Evolutionary conservation across 2,888 invertebrate species (phyloP).

Genomic region (Minunthozetes semirufus): DNA sequence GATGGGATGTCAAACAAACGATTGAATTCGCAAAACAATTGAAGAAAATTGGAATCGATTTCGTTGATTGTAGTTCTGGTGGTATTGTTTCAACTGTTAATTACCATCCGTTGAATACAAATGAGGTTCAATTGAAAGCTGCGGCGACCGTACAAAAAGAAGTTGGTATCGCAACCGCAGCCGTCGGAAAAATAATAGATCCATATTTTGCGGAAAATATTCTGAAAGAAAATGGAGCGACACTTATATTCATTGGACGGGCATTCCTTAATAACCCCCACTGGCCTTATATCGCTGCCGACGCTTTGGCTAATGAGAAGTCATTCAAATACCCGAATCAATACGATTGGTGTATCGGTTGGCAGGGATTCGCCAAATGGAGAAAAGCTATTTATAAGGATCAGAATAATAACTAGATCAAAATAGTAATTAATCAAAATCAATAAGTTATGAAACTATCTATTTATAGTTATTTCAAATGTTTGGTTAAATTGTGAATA

Average conservation of each 20-base stretch:
- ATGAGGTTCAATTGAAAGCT: background rate
- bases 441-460: too few species aligned
- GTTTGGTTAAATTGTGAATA: too few species aligned
- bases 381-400: background rate
- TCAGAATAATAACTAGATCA: too few species aligned
- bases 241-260: conserved; percentile 18
- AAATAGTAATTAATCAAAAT: too few species aligned
- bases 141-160: conserved; percentile 13
- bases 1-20: conserved; percentile 22
- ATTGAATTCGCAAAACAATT: conserved; percentile 26
- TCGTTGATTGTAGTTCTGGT: conserved; percentile 14
- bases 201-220: conserved; percentile 12
- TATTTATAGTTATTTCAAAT: too few species aligned
- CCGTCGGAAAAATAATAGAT: conserved; percentile 24
- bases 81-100: background rate
- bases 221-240: conserved; percentile 3
- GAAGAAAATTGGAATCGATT: conserved; percentile 11
- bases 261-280: conserved; percentile 28
- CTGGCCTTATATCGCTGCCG: conserved; percentile 17
- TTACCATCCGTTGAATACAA: background rate
- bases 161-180: conserved; percentile 10
- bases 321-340: conserved; percentile 24
- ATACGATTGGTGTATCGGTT: conserved; percentile 27
- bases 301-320: background rate
- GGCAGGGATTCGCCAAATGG: background rate